These are phyloP conservation scores for Lymantria dispar DNA, from an alignment of 2,888 invertebrate genomes.

Conservation along the genomic window DNA sequence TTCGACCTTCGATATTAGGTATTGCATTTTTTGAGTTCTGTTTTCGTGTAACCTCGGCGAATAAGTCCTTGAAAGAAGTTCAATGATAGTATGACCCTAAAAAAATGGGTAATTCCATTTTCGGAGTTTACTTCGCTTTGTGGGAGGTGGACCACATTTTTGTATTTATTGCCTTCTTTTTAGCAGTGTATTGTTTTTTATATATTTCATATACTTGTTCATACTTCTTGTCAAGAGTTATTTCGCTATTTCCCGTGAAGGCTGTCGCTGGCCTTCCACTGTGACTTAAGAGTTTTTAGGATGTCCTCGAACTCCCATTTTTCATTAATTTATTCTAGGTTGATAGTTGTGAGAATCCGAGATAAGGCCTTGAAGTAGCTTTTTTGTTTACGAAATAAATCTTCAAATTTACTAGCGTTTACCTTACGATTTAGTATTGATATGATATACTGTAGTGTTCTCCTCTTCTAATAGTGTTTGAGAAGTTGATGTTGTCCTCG, in stretches of 20 bases:
- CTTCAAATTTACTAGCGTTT: constrained; percentile 2
- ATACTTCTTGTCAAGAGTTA: neutral
- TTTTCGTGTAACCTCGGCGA: constrained; percentile 7
- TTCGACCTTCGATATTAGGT: neutral
- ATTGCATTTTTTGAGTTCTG: neutral
- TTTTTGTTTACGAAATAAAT: constrained; percentile 1
- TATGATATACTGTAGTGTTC: neutral
- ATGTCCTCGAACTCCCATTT: constrained; percentile 4
- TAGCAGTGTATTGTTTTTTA: neutral
- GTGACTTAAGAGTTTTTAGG: constrained; percentile 1
- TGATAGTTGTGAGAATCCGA: constrained; percentile 2
- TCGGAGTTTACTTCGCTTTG: constrained; percentile 6
- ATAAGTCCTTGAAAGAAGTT: constrained; percentile 10
- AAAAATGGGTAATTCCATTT: constrained; percentile 10
- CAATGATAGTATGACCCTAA: constrained; percentile 5
- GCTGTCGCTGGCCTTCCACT: constrained; percentile 5
- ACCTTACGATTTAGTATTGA: constrained; percentile 3
- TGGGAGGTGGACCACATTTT: constrained; percentile 7
- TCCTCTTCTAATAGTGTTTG: neutral
- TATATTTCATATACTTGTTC: neutral
- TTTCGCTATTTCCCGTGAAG: constrained; percentile 3
- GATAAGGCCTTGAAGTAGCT: neutral
- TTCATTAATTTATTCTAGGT: constrained; percentile 1
- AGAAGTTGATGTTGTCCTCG: neutral
- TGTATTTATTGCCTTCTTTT: constrained; percentile 4